Conservation (phyloP, 2,797 vertebrate genomes). For the Lindbergichthys nudifrons region DNA sequence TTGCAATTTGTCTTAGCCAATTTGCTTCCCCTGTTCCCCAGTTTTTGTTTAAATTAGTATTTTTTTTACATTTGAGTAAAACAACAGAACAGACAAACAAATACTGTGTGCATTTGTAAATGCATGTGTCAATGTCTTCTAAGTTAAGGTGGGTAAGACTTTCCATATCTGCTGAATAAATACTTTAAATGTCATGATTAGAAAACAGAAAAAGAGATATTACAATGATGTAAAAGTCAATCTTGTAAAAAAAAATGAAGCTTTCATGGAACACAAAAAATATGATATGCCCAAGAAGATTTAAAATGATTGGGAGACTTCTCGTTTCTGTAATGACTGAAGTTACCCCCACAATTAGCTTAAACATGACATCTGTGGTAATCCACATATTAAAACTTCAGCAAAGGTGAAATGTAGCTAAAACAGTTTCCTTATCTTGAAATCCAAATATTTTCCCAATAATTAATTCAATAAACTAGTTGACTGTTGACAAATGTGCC, state of each 20-base stretch:
- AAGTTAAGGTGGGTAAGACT: background rate
- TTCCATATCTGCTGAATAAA: background rate
- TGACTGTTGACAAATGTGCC: background rate
- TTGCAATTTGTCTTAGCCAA: background rate
- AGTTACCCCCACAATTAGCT: background rate
- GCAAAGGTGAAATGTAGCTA: background rate
- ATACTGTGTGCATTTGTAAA: background rate
- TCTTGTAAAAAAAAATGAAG: background rate
- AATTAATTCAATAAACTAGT: no score
- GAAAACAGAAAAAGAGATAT: background rate
- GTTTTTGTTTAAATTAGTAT: conserved; percentile 17
- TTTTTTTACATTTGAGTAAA: conserved; percentile 9
- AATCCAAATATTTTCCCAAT: background rate
- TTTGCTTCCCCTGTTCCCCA: background rate
- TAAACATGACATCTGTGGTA: background rate
- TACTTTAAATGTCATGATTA: background rate
- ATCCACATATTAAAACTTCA: background rate
- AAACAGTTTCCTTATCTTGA: background rate
- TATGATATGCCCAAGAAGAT: background rate
- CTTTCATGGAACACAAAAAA: background rate
- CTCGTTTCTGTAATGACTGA: background rate
- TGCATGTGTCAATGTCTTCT: background rate
- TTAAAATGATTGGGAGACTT: background rate
- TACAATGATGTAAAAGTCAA: background rate
- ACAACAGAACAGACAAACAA: background rate